phyloP scores from a whole-genome alignment of 2,888 invertebrate genomes.

The Eilema caniola region DNA sequence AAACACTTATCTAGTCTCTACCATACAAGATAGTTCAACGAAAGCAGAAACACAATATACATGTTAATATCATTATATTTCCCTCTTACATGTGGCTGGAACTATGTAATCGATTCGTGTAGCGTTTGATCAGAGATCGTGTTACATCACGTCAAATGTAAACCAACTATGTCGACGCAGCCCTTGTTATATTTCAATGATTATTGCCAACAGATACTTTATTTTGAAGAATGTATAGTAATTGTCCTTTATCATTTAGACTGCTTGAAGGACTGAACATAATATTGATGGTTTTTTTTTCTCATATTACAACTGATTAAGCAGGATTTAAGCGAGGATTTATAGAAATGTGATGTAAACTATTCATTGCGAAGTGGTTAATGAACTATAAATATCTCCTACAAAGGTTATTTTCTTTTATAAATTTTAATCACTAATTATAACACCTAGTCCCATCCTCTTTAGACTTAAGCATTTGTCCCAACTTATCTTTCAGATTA shows the following conservation, averaged over 20 bases:
- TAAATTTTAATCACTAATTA: too few species aligned
- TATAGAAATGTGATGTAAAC: too few species aligned
- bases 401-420: too few species aligned
- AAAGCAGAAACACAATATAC: not conserved
- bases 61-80: not conserved
- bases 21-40: not conserved
- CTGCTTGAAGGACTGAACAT: not conserved
- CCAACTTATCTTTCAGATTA: too few species aligned
- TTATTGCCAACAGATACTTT: not conserved
- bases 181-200: slow-evolving; percentile 1
- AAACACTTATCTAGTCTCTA: too few species aligned
- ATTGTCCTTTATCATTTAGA: not conserved
- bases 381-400: too few species aligned
- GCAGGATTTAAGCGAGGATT: too few species aligned
- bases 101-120: not conserved
- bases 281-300: too few species aligned
- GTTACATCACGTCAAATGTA: slow-evolving; percentile 10
- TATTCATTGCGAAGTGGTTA: too few species aligned
- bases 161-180: not conserved
- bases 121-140: slow-evolving; percentile 11
- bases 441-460: too few species aligned
- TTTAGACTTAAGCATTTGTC: too few species aligned
- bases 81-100: not conserved
- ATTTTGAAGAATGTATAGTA: not conserved
- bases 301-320: too few species aligned